Evolutionary conservation across 1,140 invertebrate genomes (phyloP), one percentile per base, ranked within the genome.

Genomic region (Drosophila jambulina): DNA sequence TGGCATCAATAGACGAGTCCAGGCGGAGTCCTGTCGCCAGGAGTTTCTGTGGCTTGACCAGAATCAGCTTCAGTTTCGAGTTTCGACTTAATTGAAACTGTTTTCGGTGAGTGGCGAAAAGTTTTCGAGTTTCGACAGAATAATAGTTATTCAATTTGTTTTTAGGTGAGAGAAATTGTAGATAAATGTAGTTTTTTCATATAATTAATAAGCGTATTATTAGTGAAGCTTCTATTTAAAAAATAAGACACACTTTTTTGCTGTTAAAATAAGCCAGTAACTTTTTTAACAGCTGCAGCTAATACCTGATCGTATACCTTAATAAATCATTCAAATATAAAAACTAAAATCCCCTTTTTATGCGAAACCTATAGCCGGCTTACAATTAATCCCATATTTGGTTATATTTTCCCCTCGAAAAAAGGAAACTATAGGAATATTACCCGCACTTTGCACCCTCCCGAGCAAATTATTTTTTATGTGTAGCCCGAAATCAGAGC

Each of bases 31-130:
- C 62, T 65, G 62, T 65, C 38, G 38, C 42, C 57, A 15, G 32
- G 38, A 43, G 29, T 43, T 43, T 65, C 59, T 53, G 76, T 60
- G 56, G 78, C 56, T 49, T 43, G 40, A 29, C 56, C 32, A 71
- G 43, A 57, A 45, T 48, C 42, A 48, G 23, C 29, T 38, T 67
- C 17, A 42, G 36, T 32, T 62, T 43, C 45, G 36, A 63, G 57
- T 74, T 67, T 61, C 49, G 62, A 54, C 59, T 84, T 84, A 87
- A 87, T 88, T 83, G 76, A 74, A 88, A 77, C 84, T 74, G 43
- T 88, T 88, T 87, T 71, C 12, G 23, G 21, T 32, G n/a, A 27
- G n/a, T 38, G 21, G 17, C 6, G 13, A 32, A 61, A 64, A 48
- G 21, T 72, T 71, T 59, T 42, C 9, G 43, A 23, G 25, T 15